Evolutionary conservation across 2,888 invertebrate species (phyloP).

Genomic region (Ophion slaviceki): DNA sequence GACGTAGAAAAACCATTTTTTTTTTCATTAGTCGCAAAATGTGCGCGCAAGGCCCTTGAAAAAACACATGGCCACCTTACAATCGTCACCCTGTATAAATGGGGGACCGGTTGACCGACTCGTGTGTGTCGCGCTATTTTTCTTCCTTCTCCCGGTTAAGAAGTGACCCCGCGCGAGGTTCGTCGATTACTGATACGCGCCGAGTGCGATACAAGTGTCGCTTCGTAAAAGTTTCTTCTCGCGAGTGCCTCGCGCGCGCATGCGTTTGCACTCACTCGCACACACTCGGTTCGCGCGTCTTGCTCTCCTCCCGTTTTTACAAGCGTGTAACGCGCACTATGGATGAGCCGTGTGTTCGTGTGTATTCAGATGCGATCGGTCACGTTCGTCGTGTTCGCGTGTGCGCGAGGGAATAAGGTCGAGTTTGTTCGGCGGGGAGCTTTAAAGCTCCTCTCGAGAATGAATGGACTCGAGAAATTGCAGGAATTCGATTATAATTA

Average conservation of each 20-base stretch:
- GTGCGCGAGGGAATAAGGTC: constrained; percentile 20
- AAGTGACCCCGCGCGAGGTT: constrained; percentile 72
- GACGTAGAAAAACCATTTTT: no score
- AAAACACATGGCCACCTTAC: neutral
- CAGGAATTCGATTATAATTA: constrained; percentile 2
- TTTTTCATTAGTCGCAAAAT: neutral
- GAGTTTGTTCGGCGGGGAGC: constrained; percentile 11
- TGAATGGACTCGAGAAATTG: constrained; percentile 27
- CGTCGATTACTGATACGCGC: constrained; percentile 77
- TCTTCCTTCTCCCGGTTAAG: constrained; percentile 36
- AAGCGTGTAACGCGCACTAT: neutral
- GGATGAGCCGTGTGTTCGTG: neutral
- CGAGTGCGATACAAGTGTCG: constrained; percentile 58
- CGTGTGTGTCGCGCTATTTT: constrained; percentile 36
- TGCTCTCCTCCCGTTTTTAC: constrained; percentile 13
- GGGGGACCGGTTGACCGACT: neutral
- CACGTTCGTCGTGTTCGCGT: neutral
- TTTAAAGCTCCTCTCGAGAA: constrained; percentile 22
- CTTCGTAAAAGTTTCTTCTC: constrained; percentile 52
- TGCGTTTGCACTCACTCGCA: constrained; percentile 20
- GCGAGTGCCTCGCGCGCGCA: constrained; percentile 30
- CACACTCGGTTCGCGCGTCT: constrained; percentile 49
- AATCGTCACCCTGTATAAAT: neutral
- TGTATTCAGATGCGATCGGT: neutral
- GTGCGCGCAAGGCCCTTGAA: neutral